Conservation (phyloP, 2,888 invertebrate species). For the Orchesellides sinensis region DNA sequence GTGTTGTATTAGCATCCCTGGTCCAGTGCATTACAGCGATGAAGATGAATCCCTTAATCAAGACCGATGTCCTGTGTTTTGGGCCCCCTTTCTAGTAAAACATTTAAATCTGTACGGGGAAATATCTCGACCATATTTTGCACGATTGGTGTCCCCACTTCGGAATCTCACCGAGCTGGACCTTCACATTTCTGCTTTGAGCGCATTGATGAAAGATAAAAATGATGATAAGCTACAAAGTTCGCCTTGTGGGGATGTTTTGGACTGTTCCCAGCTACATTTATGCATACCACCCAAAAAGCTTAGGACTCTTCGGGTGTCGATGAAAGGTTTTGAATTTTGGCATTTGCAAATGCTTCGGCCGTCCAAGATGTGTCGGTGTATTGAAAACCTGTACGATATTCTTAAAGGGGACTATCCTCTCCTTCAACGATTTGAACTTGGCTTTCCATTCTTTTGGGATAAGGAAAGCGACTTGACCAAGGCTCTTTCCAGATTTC, state of each 20-base stretch:
- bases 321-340: constrained; percentile 53
- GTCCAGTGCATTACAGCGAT: not conserved
- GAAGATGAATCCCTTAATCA: constrained; percentile 30
- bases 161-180: constrained; percentile 34
- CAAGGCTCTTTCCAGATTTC: constrained; percentile 35
- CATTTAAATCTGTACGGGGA: constrained; percentile 25
- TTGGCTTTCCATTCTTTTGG: constrained; percentile 45
- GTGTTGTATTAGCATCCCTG: constrained; percentile 34
- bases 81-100: constrained; percentile 35
- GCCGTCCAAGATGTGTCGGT: constrained; percentile 38
- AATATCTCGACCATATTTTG: constrained; percentile 33
- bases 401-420: constrained; percentile 47
- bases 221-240: not conserved
- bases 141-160: constrained; percentile 15
- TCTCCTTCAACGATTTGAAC: constrained; percentile 31
- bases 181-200: constrained; percentile 42
- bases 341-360: constrained; percentile 55
- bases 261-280: not conserved
- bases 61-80: constrained; percentile 24
- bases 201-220: constrained; percentile 25
- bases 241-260: not conserved
- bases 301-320: constrained; percentile 24
- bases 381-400: constrained; percentile 44
- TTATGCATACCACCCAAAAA: constrained; percentile 11
- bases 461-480: constrained; percentile 48